Conservation (phyloP, 2,113 vertebrate species). For the Laticauda colubrina region DNA sequence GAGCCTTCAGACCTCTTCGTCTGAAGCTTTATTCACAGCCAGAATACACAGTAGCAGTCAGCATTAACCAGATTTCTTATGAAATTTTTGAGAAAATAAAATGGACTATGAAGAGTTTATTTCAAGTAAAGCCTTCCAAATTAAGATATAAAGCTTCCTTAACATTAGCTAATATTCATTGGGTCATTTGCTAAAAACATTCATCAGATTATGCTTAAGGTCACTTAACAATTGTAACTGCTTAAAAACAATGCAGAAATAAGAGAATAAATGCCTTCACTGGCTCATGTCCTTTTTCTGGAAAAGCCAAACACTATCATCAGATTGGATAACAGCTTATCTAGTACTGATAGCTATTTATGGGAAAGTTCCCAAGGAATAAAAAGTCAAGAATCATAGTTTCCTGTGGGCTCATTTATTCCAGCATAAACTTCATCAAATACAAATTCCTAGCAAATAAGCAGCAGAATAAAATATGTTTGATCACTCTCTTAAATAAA, state of each 20-base stretch:
- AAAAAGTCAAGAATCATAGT: conserved; percentile 6
- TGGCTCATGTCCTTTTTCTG: background rate
- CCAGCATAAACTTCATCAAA: conserved; percentile 10
- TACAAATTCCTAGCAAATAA: conserved; percentile 29
- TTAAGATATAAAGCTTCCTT: conserved; percentile 3
- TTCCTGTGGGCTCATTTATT: conserved; percentile 5
- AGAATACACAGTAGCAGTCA: background rate
- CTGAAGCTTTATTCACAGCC: background rate
- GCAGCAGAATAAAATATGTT: conserved; percentile 44
- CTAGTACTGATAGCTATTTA: conserved; percentile 9
- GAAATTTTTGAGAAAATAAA: background rate
- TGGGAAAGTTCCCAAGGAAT: background rate
- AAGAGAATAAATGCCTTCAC: background rate
- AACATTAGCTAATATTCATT: background rate
- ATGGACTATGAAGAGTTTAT: background rate
- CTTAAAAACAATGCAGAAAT: conserved; percentile 17
- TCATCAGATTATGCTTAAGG: conserved; percentile 30
- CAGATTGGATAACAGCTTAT: conserved; percentile 29
- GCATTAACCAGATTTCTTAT: conserved; percentile 30
- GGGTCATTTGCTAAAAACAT: background rate
- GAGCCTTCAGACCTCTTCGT: background rate
- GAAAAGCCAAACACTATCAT: background rate
- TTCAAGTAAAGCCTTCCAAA: background rate
- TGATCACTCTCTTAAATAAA: background rate
- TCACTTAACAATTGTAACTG: conserved; percentile 9